Evolutionary conservation across 1,140 invertebrate species (phyloP).

Genomic region (Drosophila lowei): DNA sequence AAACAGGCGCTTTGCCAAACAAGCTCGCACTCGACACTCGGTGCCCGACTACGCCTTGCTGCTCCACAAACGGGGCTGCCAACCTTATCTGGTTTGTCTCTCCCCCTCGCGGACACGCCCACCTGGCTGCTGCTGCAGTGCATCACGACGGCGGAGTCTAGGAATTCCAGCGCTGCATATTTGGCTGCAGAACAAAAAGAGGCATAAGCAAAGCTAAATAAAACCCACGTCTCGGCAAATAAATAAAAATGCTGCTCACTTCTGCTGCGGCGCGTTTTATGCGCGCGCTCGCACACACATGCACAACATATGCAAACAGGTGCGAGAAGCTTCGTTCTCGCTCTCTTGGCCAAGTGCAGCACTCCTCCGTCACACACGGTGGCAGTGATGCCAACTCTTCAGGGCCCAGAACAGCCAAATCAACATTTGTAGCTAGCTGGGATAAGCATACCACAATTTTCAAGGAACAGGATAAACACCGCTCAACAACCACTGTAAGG

Average conservation of each 20-base stretch:
- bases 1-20: conserved; percentile 80
- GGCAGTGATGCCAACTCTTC: no score
- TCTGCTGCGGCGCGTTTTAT: conserved; percentile 71
- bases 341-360: background rate
- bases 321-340: conserved; percentile 26
- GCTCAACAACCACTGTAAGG: no score
- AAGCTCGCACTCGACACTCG: conserved; percentile 55
- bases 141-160: conserved; percentile 17
- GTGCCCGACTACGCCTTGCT: background rate
- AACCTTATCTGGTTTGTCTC: conserved; percentile 46
- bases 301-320: conserved; percentile 60
- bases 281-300: conserved; percentile 54
- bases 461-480: no score
- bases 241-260: conserved; percentile 78
- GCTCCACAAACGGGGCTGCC: conserved; percentile 26
- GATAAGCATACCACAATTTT: no score
- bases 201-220: conserved; percentile 45
- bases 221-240: conserved; percentile 69
- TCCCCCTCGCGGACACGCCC: conserved; percentile 47
- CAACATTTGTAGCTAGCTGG: no score
- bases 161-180: conserved; percentile 49
- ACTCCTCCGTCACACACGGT: conserved; percentile 10
- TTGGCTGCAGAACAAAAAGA: conserved; percentile 35
- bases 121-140: conserved; percentile 28
- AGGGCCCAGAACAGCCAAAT: no score